Percentiles rank a stretch among this genome's conserved stretches.
Conservation (phyloP, 2,797 vertebrate species). For the Myotis planiceps region DNA sequence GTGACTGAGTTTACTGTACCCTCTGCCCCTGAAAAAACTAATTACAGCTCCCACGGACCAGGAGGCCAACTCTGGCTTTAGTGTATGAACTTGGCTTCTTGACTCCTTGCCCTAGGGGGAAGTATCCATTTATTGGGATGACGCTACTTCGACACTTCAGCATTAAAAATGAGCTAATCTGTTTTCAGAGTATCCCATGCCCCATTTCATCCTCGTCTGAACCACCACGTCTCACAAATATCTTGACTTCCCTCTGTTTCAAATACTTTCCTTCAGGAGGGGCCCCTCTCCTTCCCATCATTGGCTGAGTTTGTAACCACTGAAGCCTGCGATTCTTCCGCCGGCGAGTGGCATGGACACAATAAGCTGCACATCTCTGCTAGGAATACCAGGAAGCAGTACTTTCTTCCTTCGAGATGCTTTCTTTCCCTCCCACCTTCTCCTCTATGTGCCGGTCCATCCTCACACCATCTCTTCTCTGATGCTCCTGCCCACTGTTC, state of each 20-base stretch:
- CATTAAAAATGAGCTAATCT: slow-evolving; percentile 32
- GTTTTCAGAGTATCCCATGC: not conserved
- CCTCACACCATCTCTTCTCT: slow-evolving; percentile 27
- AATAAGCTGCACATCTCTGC: not conserved
- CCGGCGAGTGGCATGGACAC: not conserved
- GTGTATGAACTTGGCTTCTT: not conserved
- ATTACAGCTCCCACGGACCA: not conserved
- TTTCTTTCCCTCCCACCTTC: slow-evolving; percentile 58
- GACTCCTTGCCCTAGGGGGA: not conserved
- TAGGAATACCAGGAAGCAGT: not conserved
- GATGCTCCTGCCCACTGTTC: not conserved
- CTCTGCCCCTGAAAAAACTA: not conserved
- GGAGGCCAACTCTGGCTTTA: not conserved
- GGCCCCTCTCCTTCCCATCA: not conserved
- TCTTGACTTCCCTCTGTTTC: not conserved
- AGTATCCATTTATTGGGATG: not conserved
- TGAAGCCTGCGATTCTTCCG: not conserved
- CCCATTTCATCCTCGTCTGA: slow-evolving; percentile 17
- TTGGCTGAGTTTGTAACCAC: slow-evolving; percentile 10
- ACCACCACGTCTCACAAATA: slow-evolving; percentile 2
- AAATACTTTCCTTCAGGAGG: not conserved
- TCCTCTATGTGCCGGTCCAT: not conserved
- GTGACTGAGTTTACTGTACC: not conserved
- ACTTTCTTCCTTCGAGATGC: slow-evolving; percentile 1
- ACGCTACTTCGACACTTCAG: not conserved